phyloP scores from a whole-genome alignment of 2,797 vertebrate genomes.

The Hozukius guyotensis region DNA sequence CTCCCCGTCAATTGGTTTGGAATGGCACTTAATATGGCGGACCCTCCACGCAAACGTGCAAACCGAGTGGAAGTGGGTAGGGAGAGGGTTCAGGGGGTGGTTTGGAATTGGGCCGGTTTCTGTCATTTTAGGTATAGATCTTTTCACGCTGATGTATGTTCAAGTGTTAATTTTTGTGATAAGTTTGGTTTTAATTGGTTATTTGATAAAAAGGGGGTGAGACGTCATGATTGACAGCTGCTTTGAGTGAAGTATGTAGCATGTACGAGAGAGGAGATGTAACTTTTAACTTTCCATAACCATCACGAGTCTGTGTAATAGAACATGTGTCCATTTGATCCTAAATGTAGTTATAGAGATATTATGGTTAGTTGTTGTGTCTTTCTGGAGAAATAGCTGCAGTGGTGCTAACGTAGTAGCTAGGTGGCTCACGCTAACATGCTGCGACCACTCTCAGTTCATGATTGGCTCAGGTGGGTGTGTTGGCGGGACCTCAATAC shows the following conservation, averaged over 20 bases:
- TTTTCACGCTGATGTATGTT: too few species aligned
- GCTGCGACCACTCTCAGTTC: too few species aligned
- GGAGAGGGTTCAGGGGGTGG: too few species aligned
- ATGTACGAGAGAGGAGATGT: not conserved
- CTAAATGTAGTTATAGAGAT: fast-evolving
- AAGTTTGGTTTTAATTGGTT: not conserved
- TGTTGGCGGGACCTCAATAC: too few species aligned
- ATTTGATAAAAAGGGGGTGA: not conserved
- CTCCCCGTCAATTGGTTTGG: too few species aligned
- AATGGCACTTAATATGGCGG: too few species aligned
- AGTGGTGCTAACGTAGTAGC: too few species aligned
- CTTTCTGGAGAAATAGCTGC: not conserved
- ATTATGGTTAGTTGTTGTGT: not conserved
- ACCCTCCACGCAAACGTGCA: too few species aligned
- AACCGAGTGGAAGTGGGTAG: too few species aligned
- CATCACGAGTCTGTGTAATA: not conserved
- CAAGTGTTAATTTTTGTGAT: too few species aligned
- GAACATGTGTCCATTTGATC: not conserved
- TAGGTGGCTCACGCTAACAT: fast-evolving
- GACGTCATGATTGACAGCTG: not conserved
- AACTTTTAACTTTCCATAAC: not conserved
- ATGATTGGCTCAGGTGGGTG: too few species aligned
- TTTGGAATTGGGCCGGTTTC: not conserved
- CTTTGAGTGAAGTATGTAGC: too few species aligned
- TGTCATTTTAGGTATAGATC: not conserved